Evolutionary conservation across 2,888 invertebrate genomes (phyloP).

Genomic region (Pristionchus fissidentatus): DNA sequence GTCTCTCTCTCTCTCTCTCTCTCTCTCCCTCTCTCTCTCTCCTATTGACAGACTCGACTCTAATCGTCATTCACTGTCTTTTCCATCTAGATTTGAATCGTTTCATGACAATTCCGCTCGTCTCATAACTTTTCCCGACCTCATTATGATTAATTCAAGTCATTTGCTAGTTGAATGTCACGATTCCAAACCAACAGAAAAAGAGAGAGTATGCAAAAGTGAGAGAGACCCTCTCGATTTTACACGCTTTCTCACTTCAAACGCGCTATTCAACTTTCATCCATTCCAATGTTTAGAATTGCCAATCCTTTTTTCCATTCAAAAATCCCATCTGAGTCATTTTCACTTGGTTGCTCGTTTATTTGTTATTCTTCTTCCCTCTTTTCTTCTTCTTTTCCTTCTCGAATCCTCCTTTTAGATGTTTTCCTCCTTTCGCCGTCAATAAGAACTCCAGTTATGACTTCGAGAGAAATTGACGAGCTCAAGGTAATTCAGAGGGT

Average conservation of each 20-base stretch:
- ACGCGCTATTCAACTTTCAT: background rate
- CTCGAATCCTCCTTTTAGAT: constrained; percentile 32
- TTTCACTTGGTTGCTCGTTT: too few relatives aligned
- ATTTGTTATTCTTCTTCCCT: background rate
- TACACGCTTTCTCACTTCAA: background rate
- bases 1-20: constrained; percentile 26
- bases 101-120: constrained; percentile 8
- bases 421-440: constrained; percentile 8
- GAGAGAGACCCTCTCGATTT: too few relatives aligned
- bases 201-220: too few relatives aligned
- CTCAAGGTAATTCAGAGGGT: constrained; percentile 38
- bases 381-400: background rate
- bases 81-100: constrained; percentile 11
- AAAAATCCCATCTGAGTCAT: constrained; percentile 17
- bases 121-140: background rate
- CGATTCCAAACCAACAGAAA: too few relatives aligned
- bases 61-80: background rate
- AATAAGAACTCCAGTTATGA: constrained; percentile 15
- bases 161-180: background rate
- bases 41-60: background rate
- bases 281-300: constrained; percentile 13
- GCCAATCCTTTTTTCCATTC: background rate
- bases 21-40: constrained; percentile 3
- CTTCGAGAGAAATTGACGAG: constrained; percentile 32
- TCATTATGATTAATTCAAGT: background rate